Conservation (phyloP, 2,888 invertebrate genomes). For the Diarsia rubi region DNA sequence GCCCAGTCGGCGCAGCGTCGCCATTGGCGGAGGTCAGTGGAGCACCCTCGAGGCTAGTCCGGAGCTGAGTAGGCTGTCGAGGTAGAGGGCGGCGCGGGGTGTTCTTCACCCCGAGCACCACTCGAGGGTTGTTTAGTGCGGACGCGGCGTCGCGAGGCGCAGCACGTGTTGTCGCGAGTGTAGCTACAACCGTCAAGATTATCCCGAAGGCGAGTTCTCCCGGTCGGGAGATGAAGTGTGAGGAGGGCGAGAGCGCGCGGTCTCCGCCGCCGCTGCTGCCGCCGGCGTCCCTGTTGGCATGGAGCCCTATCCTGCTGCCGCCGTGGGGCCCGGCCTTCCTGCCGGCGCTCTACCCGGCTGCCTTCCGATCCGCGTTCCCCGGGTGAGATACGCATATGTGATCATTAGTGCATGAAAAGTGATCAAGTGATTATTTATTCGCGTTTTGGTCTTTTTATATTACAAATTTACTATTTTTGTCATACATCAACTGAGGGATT, state of each 20-base stretch:
- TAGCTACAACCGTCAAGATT: constrained; percentile 83
- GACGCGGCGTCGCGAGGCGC: constrained; percentile 88
- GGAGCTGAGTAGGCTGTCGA: constrained; percentile 90
- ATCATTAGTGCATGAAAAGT: constrained; percentile 55
- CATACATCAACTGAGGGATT: neutral
- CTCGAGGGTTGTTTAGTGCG: constrained; percentile 91
- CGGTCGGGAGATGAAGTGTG: constrained; percentile 90
- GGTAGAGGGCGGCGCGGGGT: constrained; percentile 89
- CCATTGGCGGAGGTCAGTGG: constrained; percentile 85
- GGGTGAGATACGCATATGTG: constrained; percentile 91
- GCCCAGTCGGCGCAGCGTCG: constrained; percentile 80
- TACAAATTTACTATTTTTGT: neutral
- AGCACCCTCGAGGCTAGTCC: constrained; percentile 88
- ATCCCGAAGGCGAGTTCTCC: constrained; percentile 89
- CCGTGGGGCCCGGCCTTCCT: constrained; percentile 94
- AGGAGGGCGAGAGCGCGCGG: constrained; percentile 86
- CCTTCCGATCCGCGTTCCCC: constrained; percentile 93
- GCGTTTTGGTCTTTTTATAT: constrained; percentile 7
- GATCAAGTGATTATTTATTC: constrained; percentile 50
- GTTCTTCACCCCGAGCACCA: constrained; percentile 90
- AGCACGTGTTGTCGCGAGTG: constrained; percentile 87
- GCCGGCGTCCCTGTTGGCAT: constrained; percentile 93
- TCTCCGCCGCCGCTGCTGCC: constrained; percentile 88
- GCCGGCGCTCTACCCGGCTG: constrained; percentile 94
- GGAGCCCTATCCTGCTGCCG: constrained; percentile 94